Conservation (phyloP, 2,888 invertebrate species). For the Drosophila incognita region DNA sequence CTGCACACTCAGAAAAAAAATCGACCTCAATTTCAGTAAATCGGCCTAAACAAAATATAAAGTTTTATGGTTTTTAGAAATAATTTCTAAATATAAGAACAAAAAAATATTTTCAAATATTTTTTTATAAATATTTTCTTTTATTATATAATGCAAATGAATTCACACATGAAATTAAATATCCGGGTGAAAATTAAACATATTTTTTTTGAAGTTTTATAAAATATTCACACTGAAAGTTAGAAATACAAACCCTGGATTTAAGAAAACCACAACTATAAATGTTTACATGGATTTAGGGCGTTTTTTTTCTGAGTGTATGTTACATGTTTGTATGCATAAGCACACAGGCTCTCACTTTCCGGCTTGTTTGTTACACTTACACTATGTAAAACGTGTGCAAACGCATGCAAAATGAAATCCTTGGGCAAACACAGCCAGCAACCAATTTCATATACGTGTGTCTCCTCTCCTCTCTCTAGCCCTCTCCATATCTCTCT, state of each 20-base stretch:
- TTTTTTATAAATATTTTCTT: background rate
- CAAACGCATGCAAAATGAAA: slow-evolving; percentile 34
- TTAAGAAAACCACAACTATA: background rate
- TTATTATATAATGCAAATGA: too few relatives aligned
- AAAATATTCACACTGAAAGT: background rate
- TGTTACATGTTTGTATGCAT: background rate
- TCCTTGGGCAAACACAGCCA: slow-evolving; percentile 35
- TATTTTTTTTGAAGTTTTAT: background rate
- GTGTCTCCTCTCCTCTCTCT: background rate
- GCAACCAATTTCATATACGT: slow-evolving; percentile 25
- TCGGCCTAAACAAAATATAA: background rate
- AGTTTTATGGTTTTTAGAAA: background rate
- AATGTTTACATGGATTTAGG: background rate
- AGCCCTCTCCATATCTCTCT: background rate
- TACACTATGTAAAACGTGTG: slow-evolving; percentile 34
- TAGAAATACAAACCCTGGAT: background rate
- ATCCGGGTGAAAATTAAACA: background rate
- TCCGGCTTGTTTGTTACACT: slow-evolving; percentile 12
- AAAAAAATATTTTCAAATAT: background rate
- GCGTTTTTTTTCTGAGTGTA: background rate
- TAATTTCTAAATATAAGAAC: background rate
- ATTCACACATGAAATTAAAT: too few relatives aligned
- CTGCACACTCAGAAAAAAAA: background rate
- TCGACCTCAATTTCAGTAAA: background rate
- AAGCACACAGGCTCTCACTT: slow-evolving; percentile 11